phyloP scores from a whole-genome alignment of 2,888 invertebrate species.

The Archips crataeganus region DNA sequence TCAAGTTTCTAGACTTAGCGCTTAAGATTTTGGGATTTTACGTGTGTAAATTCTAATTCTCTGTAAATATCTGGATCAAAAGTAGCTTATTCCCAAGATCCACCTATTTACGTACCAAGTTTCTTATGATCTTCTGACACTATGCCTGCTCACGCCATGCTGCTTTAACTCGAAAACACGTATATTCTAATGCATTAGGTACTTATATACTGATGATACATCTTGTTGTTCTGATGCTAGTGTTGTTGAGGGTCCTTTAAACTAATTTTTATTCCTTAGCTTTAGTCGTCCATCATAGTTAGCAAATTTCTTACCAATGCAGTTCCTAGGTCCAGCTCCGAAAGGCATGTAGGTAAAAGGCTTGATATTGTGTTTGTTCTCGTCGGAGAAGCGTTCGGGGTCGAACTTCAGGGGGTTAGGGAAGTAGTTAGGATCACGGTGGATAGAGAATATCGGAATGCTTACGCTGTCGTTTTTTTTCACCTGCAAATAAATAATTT shows the following conservation, averaged over 20 bases:
- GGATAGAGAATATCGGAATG: background rate
- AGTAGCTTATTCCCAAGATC: too few relatives aligned
- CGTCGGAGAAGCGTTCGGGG: conserved; percentile 77
- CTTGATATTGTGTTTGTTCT: conserved; percentile 78
- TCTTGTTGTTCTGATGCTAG: background rate
- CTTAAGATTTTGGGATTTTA: too few relatives aligned
- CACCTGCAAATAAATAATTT: background rate
- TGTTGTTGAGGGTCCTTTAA: too few relatives aligned
- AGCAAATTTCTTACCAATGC: conserved; percentile 81
- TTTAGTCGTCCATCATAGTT: background rate
- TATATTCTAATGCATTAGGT: too few relatives aligned
- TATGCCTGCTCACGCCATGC: too few relatives aligned
- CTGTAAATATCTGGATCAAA: too few relatives aligned
- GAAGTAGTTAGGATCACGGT: background rate
- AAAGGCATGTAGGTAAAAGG: conserved; percentile 79
- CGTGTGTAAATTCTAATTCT: too few relatives aligned
- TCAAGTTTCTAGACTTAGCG: too few relatives aligned
- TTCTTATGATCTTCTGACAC: too few relatives aligned
- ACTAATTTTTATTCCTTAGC: too few relatives aligned
- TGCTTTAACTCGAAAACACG: too few relatives aligned
- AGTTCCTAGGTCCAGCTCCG: conserved; percentile 87
- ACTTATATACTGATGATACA: background rate
- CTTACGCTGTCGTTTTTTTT: background rate
- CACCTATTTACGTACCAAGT: too few relatives aligned
- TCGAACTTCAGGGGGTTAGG: background rate